Base-by-base conservation (phyloP, 2,888 invertebrate genomes). In the Cephus rjabovi region DNA sequence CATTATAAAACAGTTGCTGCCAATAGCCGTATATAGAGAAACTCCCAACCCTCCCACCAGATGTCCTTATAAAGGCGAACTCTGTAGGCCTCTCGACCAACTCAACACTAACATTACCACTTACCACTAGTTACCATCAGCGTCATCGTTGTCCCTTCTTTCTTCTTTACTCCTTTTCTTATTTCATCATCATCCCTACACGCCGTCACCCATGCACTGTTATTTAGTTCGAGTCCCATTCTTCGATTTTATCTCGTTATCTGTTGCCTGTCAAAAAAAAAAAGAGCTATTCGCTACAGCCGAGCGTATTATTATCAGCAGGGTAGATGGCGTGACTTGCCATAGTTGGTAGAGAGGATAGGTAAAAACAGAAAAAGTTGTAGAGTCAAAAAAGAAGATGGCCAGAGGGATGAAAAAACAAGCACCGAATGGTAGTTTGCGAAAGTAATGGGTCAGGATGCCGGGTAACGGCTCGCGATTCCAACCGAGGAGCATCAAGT, bases 1-100 rank as follows among this genome's bases (percentile, higher is more conserved):
- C 89, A 90, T 90, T 90, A 90, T 89, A 90, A 90, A 90, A 87
- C 89, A 89, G 88, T 86, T 85, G 87, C 87, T 86, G 86, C 86
- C 85, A 83, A 83, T 84, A 84, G 81, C 85, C 86, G 83, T 86
- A 86, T 86, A 83, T 83, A 85, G 85, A 81, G 77, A 81, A 81
- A 84, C 80, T 77, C 80, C 77, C 82, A 70, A 56, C 75, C 76
- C 71, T 71, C 76, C 75, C 76, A 75, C 78, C 70, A 75, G 75
- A 73, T 78, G 75, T 74, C 83, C 83, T 83, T 85, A 84, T 84
- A 84, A 82, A 84, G 83, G 81, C 34, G 11, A 35, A 34, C 74
- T 34, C 37, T 34, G 56, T 4, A 37, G 77, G 40, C 34, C 23
- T 34, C 74, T 74, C 35, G 34, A 34, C 31, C 33, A 34, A 31